phyloP scores from a whole-genome alignment of 1,140 invertebrate species.

The Coboldia fuscipes region DNA sequence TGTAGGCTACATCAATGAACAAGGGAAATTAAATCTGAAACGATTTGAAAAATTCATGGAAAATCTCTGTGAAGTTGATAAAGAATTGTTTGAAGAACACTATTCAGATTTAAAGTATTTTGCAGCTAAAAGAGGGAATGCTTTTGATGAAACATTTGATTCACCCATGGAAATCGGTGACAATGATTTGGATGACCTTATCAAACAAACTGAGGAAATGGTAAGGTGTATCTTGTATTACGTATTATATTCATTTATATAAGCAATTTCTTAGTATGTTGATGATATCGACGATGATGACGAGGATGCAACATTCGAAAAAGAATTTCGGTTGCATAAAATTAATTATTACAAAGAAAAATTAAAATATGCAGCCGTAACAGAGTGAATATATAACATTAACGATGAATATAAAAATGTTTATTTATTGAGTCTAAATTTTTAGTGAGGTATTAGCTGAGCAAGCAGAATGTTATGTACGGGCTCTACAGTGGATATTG shows the following conservation, averaged over 20 bases:
- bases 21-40: slow-evolving; percentile 58
- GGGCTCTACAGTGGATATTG: slow-evolving; percentile 90
- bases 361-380: slow-evolving; percentile 53
- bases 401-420: neutral
- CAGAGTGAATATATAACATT: slow-evolving; percentile 27
- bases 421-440: neutral
- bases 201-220: slow-evolving; percentile 1
- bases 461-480: slow-evolving; percentile 76
- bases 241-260: neutral
- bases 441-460: slow-evolving; percentile 46
- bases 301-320: slow-evolving; percentile 31
- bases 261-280: neutral
- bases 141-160: slow-evolving; percentile 27
- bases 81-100: slow-evolving; percentile 64
- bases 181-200: slow-evolving; percentile 1
- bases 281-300: slow-evolving; percentile 7
- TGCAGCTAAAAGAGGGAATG: slow-evolving; percentile 45
- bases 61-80: slow-evolving; percentile 54
- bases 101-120: slow-evolving; percentile 74
- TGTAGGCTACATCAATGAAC: slow-evolving; percentile 81
- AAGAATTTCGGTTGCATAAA: slow-evolving; percentile 74
- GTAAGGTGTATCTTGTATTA: neutral
- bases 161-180: slow-evolving; percentile 6
- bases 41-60: slow-evolving; percentile 76
- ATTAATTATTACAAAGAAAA: slow-evolving; percentile 83